These are phyloP conservation scores for Volucella bombylans DNA, from an alignment of 2,888 invertebrate species.

Conservation along the genomic window DNA sequence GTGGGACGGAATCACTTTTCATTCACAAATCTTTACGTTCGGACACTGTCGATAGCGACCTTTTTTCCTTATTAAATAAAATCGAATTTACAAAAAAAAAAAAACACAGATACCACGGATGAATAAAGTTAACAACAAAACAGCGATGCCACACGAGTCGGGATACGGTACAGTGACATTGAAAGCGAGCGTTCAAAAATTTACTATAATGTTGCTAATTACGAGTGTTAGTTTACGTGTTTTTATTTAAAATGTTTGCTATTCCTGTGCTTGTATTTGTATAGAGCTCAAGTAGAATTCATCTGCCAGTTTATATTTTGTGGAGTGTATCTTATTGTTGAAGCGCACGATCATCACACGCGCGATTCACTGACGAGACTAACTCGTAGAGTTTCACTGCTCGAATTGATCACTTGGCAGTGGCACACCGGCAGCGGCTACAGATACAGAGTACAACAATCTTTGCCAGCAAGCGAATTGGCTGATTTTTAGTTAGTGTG, in stretches of 20 bases:
- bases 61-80: conserved; percentile 6
- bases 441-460: not conserved
- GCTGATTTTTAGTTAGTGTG: conserved; percentile 35
- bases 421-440: conserved; percentile 10
- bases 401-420: conserved; percentile 56
- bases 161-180: conserved; percentile 51
- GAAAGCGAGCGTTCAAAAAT: conserved; percentile 52
- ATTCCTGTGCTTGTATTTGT: conserved; percentile 56
- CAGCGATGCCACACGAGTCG: conserved; percentile 48
- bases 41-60: conserved; percentile 31
- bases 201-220: conserved; percentile 67
- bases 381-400: conserved; percentile 62
- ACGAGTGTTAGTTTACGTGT: conserved; percentile 29
- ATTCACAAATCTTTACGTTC: conserved; percentile 49
- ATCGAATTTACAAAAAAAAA: not conserved
- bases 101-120: conserved; percentile 10
- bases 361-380: conserved; percentile 79
- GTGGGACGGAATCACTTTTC: conserved; percentile 55
- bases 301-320: conserved; percentile 11
- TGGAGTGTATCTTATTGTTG: conserved; percentile 41
- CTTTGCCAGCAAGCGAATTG: conserved; percentile 13
- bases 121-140: conserved; percentile 51
- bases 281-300: conserved; percentile 62
- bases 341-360: conserved; percentile 77
- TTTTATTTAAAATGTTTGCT: conserved; percentile 35